These are phyloP conservation scores for Xylota segnis DNA, from an alignment of 2,888 invertebrate genomes.

Conservation along the genomic window DNA sequence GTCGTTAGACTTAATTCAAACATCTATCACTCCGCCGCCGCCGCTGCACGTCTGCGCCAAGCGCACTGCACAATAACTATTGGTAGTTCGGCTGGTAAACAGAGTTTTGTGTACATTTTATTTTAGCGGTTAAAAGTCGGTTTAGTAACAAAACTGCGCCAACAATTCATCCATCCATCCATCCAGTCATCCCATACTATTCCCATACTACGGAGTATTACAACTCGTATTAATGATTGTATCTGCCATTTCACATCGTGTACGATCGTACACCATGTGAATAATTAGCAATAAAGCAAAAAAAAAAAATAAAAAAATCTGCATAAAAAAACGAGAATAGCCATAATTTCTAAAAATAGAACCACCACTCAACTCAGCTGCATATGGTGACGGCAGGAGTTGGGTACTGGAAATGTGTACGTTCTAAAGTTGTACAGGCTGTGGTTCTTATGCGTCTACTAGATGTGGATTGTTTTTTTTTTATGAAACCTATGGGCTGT, in stretches of 20 bases:
- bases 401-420: constrained; percentile 26
- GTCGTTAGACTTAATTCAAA: constrained; percentile 74
- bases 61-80: constrained; percentile 44
- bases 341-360: constrained; percentile 75
- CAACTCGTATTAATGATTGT: constrained; percentile 21
- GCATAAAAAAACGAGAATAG: constrained; percentile 66
- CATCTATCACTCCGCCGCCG: constrained; percentile 32
- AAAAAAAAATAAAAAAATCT: constrained; percentile 12
- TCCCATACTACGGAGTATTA: constrained; percentile 18
- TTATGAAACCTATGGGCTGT: neutral
- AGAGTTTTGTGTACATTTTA: constrained; percentile 22
- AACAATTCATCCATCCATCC: constrained; percentile 40
- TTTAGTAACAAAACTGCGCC: constrained; percentile 28
- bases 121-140: constrained; percentile 39
- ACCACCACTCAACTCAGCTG: constrained; percentile 46
- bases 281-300: constrained; percentile 40
- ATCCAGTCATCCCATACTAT: constrained; percentile 27
- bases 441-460: neutral
- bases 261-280: constrained; percentile 45
- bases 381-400: constrained; percentile 28
- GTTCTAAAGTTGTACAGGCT: no score
- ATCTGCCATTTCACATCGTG: constrained; percentile 37
- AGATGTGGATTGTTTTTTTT: neutral
- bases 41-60: constrained; percentile 48
- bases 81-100: constrained; percentile 13